Evolutionary conservation across 2,888 invertebrate genomes (phyloP).

Genomic region (Apomyelois bistriatella): DNA sequence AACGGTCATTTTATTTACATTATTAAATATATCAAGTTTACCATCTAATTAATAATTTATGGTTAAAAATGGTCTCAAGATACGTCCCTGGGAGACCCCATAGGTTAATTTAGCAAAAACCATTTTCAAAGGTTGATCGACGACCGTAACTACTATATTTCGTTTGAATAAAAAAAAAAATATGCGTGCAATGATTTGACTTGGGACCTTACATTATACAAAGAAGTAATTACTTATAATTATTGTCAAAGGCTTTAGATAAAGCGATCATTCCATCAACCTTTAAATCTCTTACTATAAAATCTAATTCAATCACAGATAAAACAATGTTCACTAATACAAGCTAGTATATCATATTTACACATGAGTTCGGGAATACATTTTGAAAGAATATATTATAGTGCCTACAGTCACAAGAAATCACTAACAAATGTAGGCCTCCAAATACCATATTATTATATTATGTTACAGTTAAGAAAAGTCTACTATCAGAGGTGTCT

Average conservation of each 20-base stretch:
- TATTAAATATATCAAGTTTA: not conserved
- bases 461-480: no score
- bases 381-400: not conserved
- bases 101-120: not conserved
- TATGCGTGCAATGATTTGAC: not conserved
- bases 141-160: not conserved
- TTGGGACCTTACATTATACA: no score
- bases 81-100: slow-evolving; percentile 5
- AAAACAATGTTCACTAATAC: slow-evolving; percentile 1
- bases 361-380: not conserved
- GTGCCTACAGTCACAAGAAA: no score
- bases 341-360: slow-evolving; percentile 1
- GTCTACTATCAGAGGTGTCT: no score
- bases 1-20: no score
- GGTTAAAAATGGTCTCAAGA: slow-evolving; percentile 8
- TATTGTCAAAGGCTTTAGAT: slow-evolving; percentile 2
- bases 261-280: not conserved
- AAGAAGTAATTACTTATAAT: not conserved
- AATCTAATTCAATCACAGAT: slow-evolving; percentile 18
- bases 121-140: slow-evolving; percentile 6
- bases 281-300: not conserved
- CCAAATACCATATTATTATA: no score
- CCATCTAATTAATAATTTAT: not conserved
- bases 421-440: no score
- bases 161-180: not conserved